Percentiles rank a stretch among this genome's conserved stretches.
Evolutionary conservation across 1,140 invertebrate species (phyloP).

Genomic region (Hestina assimilis): DNA sequence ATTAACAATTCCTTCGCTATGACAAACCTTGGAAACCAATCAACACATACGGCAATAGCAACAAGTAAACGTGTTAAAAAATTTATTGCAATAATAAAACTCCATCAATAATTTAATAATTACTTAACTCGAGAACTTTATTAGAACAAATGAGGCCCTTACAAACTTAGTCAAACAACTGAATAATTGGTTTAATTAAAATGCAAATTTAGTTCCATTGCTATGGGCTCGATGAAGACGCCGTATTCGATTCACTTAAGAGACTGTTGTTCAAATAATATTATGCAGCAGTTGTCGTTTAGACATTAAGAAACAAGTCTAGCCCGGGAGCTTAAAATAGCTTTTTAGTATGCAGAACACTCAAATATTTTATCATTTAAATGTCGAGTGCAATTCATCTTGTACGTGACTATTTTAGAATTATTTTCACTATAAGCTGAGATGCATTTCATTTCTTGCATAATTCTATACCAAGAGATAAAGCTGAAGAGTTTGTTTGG

Average conservation of each 20-base stretch:
- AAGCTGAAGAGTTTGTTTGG: too few species aligned
- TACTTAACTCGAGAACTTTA: background rate
- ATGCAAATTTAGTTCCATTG: conserved; percentile 50
- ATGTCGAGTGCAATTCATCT: background rate
- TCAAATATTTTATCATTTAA: background rate
- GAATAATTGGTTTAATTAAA: conserved; percentile 59
- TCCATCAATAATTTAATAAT: background rate
- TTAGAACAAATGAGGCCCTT: conserved; percentile 24
- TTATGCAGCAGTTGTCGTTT: conserved; percentile 15
- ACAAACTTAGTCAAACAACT: conserved; percentile 53
- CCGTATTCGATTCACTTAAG: conserved; percentile 42
- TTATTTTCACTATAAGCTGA: too few species aligned
- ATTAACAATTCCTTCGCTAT: too few species aligned
- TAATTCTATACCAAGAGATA: background rate
- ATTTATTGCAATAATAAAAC: too few species aligned
- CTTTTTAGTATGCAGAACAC: conserved; percentile 1
- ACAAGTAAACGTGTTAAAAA: too few species aligned
- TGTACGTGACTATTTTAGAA: too few species aligned
- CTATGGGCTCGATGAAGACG: conserved; percentile 39
- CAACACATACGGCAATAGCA: too few species aligned
- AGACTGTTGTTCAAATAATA: conserved; percentile 49
- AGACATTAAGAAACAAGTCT: conserved; percentile 3
- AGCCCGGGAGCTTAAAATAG: background rate
- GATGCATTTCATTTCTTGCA: background rate
- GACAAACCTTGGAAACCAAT: too few species aligned